These are phyloP conservation scores for Osmerus eperlanus DNA, from an alignment of 2,113 vertebrate species.

Conservation along the genomic window DNA sequence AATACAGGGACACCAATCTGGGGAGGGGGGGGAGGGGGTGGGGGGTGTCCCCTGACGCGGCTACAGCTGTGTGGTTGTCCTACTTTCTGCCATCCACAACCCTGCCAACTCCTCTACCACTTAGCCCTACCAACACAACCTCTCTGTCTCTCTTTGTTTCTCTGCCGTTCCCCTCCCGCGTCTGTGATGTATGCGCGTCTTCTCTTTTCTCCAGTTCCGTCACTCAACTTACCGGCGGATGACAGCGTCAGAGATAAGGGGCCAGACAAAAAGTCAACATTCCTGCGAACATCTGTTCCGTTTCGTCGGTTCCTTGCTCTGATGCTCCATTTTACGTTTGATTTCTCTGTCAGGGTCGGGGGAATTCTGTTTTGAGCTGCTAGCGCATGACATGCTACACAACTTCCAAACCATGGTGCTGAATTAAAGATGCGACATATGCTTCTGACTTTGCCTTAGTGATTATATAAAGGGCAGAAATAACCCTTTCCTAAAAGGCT, in stretches of 20 bases:
- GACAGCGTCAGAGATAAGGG: conserved; percentile 61
- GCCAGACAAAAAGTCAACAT: conserved; percentile 66
- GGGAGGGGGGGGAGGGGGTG: neutral
- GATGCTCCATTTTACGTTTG: conserved; percentile 65
- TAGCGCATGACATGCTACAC: conserved; percentile 56
- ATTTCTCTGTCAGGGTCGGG: conserved; percentile 62
- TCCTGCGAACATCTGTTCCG: conserved; percentile 67
- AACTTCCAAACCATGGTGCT: conserved; percentile 52
- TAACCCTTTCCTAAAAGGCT: conserved; percentile 25
- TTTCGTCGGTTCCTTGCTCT: conserved; percentile 53
- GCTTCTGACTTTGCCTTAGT: conserved; percentile 46
- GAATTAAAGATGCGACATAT: conserved; percentile 67
- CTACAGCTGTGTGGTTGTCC: conserved; percentile 74
- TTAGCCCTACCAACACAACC: conserved; percentile 53
- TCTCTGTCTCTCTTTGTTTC: conserved; percentile 10
- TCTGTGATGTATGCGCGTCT: neutral
- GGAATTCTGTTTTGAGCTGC: conserved; percentile 58
- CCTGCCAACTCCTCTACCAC: conserved; percentile 41
- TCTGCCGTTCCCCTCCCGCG: conserved; percentile 11
- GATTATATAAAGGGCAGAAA: conserved; percentile 52
- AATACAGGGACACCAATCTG: conserved; percentile 73
- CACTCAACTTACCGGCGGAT: conserved; percentile 55
- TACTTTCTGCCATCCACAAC: conserved; percentile 66
- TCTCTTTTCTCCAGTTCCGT: conserved; percentile 33
- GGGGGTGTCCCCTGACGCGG: conserved; percentile 56